A percentile compares a stretch with the other conserved stretches of the same genome.
Evolutionary conservation across 2,797 vertebrate genomes (phyloP).

Genomic region (Thamnophis elegans): DNA sequence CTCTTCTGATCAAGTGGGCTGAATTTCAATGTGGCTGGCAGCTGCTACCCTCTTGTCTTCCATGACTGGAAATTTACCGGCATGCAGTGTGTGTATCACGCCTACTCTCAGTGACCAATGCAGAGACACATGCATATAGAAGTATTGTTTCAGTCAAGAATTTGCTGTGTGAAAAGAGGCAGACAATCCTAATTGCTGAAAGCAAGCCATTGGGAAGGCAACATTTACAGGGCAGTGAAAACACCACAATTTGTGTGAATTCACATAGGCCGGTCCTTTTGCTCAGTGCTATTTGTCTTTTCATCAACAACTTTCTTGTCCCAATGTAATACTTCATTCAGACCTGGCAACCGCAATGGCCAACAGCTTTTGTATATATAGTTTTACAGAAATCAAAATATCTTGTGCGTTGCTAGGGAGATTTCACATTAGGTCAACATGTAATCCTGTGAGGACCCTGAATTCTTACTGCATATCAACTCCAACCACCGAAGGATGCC

Average conservation of each 20-base stretch:
- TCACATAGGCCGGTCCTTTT: neutral
- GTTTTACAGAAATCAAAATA: neutral
- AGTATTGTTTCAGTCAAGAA: neutral
- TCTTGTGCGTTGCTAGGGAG: neutral
- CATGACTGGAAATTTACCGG: neutral
- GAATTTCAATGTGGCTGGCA: slow-evolving; percentile 6
- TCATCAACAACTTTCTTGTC: neutral
- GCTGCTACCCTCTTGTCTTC: neutral
- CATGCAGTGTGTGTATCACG: neutral
- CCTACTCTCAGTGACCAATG: slow-evolving; percentile 11
- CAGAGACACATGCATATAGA: neutral
- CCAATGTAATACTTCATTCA: neutral
- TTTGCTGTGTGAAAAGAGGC: neutral
- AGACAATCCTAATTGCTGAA: slow-evolving; percentile 10
- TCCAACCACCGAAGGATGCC: neutral
- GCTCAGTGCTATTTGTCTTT: neutral
- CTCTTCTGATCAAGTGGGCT: neutral
- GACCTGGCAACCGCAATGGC: neutral
- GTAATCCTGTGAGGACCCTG: neutral
- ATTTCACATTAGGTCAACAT: neutral
- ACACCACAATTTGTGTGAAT: neutral
- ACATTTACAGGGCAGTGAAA: neutral
- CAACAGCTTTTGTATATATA: neutral
- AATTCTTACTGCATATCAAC: neutral
- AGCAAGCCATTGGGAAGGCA: neutral